phyloP scores from a whole-genome alignment of 2,113 vertebrate species.

The Microcebus lehilahytsara region DNA sequence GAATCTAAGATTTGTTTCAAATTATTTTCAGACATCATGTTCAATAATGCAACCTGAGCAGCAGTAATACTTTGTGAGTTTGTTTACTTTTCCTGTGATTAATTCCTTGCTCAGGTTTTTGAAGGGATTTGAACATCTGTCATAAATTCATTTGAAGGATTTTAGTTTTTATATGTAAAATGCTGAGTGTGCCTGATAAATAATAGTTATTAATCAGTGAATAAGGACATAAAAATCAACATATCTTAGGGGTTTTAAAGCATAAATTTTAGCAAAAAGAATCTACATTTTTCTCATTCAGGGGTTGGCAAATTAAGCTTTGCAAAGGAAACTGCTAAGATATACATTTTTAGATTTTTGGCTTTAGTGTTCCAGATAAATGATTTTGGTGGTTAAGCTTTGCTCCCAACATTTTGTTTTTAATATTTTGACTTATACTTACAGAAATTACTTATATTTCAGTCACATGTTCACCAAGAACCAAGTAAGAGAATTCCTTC shows the following conservation, averaged over 20 bases:
- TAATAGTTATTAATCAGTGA: neutral
- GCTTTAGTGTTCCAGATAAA: conserved; percentile 16
- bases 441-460: conserved; percentile 48
- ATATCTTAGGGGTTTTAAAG: neutral
- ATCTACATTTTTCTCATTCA: neutral
- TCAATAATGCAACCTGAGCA: neutral
- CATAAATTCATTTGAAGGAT: neutral
- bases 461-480: conserved; percentile 87
- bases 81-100: conserved; percentile 29
- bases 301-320: neutral
- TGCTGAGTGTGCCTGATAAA: neutral
- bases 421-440: conserved; percentile 46
- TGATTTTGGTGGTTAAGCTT: neutral
- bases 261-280: conserved; percentile 31
- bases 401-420: neutral
- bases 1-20: conserved; percentile 20
- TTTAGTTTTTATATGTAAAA: conserved; percentile 45
- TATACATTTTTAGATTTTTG: conserved; percentile 42
- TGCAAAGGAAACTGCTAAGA: conserved; percentile 45
- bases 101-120: conserved; percentile 23
- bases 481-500: conserved; percentile 97
- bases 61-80: neutral
- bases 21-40: neutral
- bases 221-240: neutral
- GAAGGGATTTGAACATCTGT: conserved; percentile 31